Evolutionary conservation across 2,113 vertebrate genomes (phyloP).

Genomic region (Perognathus longimembris): DNA sequence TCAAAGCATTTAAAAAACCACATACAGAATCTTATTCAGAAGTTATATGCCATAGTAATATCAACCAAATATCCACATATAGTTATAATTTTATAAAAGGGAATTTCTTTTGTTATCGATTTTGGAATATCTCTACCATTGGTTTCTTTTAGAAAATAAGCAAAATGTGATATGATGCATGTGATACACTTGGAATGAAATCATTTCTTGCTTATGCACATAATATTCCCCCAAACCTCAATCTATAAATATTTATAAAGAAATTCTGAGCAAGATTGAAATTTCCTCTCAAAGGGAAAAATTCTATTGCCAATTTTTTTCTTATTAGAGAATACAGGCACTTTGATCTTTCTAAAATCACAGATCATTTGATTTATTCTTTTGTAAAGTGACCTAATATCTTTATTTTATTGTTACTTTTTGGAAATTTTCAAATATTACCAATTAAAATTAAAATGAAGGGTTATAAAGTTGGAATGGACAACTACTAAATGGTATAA

Average conservation of each 20-base stretch:
- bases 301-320: no score
- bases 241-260: slow-evolving; percentile 6
- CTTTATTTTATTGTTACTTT: background rate
- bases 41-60: background rate
- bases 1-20: background rate
- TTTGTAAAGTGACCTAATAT: slow-evolving; percentile 1
- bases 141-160: slow-evolving; percentile 21
- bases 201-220: background rate
- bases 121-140: background rate
- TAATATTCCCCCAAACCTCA: background rate
- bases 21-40: background rate
- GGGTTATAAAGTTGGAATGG: background rate
- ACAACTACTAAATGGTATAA: background rate
- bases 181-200: background rate
- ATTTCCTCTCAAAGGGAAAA: background rate
- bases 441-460: background rate
- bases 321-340: background rate
- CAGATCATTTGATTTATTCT: background rate
- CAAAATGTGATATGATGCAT: background rate
- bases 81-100: background rate
- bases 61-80: background rate
- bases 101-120: background rate
- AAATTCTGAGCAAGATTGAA: background rate
- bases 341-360: background rate
- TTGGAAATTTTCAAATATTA: background rate